Percentiles rank a stretch among this genome's conserved stretches.
phyloP scores from a whole-genome alignment of 2,113 vertebrate species.

The Neodon shergylaensis region DNA sequence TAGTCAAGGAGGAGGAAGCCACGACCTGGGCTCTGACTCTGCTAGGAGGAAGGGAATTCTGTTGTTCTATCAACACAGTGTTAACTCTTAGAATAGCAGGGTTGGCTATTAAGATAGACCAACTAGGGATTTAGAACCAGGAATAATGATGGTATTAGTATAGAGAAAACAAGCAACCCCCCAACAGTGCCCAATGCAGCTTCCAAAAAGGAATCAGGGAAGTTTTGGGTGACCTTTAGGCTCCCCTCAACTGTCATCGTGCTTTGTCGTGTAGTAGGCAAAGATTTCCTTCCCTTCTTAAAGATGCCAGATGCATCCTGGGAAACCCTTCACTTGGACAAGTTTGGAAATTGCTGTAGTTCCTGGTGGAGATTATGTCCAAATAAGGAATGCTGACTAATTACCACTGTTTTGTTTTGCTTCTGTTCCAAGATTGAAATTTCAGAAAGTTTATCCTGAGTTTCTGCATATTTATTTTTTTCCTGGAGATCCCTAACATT shows the following conservation, averaged over 20 bases:
- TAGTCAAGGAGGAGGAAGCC: background rate
- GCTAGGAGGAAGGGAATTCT: background rate
- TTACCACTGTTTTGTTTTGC: background rate
- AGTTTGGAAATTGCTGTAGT: background rate
- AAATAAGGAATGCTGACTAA: background rate
- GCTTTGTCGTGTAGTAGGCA: too few species aligned
- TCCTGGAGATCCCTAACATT: background rate
- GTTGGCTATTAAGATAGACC: background rate
- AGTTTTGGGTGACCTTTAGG: background rate
- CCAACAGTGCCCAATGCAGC: background rate
- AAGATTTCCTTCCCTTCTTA: background rate
- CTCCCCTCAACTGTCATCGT: background rate
- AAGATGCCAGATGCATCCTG: background rate
- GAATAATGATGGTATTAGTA: background rate
- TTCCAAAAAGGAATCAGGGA: background rate
- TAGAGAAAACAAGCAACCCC: background rate
- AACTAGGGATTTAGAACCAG: background rate
- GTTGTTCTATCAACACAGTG: background rate
- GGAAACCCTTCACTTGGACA: background rate
- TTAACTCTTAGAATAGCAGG: background rate
- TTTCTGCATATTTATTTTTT: slow-evolving; percentile 35
- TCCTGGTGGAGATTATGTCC: background rate
- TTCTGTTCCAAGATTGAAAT: slow-evolving; percentile 6
- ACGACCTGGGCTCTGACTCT: background rate
- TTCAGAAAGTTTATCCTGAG: background rate